A percentile compares a stretch with the other conserved stretches of the same genome.
These are phyloP conservation scores for Cenopis cana DNA, from an alignment of 2,888 invertebrate species.

Conservation along the genomic window DNA sequence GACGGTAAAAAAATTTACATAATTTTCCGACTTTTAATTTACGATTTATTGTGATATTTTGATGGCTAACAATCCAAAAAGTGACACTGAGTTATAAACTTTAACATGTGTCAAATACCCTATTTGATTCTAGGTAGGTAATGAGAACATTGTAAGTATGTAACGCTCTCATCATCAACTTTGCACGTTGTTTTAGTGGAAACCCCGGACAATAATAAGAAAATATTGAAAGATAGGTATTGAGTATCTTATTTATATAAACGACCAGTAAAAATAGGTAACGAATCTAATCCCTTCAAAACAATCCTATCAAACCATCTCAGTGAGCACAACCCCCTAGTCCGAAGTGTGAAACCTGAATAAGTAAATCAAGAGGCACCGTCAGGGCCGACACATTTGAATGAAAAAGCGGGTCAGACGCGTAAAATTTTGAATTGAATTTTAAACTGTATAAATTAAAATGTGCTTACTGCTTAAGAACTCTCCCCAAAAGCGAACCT, in stretches of 20 bases:
- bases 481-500: constrained; percentile 8
- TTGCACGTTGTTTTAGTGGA: not conserved
- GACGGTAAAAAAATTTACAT: no score
- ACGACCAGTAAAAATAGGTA: not conserved
- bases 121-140: no score
- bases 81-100: no score
- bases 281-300: not conserved
- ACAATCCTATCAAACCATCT: not conserved
- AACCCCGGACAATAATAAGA: not conserved
- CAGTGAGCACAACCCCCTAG: not conserved
- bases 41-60: no score
- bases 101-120: no score
- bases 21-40: no score
- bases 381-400: constrained; percentile 34
- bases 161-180: no score
- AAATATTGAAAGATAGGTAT: not conserved
- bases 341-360: constrained; percentile 28
- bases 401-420: constrained; percentile 29
- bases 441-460: constrained; percentile 35
- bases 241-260: no score
- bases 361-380: constrained; percentile 28
- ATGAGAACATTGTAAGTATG: no score
- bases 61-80: no score
- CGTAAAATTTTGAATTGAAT: constrained; percentile 27
- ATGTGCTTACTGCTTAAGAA: constrained; percentile 9